A percentile compares a stretch with the other conserved stretches of the same genome.
phyloP scores from a whole-genome alignment of 2,113 vertebrate genomes.

The Ceyx cyanopectus region DNA sequence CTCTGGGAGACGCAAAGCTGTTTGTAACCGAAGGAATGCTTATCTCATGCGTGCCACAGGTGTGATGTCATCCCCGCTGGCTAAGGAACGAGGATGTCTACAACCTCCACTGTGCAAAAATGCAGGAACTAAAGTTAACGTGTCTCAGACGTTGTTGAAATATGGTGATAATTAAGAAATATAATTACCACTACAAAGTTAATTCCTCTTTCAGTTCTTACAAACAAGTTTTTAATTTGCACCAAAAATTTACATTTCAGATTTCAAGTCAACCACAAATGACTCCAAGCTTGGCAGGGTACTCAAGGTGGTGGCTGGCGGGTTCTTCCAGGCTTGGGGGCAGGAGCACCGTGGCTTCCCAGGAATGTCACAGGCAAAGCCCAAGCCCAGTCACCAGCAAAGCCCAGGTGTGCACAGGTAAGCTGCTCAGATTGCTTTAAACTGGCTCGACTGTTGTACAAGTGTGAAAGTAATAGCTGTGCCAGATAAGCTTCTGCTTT shows the following conservation, averaged over 20 bases:
- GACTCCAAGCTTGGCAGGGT: neutral
- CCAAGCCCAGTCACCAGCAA: neutral
- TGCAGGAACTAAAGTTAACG: constrained; percentile 7
- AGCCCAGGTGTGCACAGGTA: neutral
- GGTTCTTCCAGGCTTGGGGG: neutral
- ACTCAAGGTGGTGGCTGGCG: neutral
- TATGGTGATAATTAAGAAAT: constrained; percentile 18
- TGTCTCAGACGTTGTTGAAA: constrained; percentile 7
- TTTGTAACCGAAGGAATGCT: neutral
- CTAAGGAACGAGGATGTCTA: neutral
- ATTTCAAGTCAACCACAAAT: neutral
- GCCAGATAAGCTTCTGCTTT: constrained; percentile 55
- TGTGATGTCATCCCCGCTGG: constrained; percentile 44
- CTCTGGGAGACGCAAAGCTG: neutral
- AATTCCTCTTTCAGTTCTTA: constrained; percentile 58
- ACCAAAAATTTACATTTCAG: constrained; percentile 60
- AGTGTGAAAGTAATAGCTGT: neutral
- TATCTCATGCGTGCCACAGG: constrained; percentile 39
- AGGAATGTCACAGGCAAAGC: neutral
- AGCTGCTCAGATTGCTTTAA: neutral
- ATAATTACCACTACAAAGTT: constrained; percentile 62
- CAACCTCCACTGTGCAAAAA: neutral
- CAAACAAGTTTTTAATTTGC: constrained; percentile 65
- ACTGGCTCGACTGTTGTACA: neutral
- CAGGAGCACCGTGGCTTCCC: neutral